A percentile compares a stretch with the other conserved stretches of the same genome.
These are phyloP conservation scores for Limanda limanda DNA, from an alignment of 2,113 vertebrate genomes.

Conservation along the genomic window DNA sequence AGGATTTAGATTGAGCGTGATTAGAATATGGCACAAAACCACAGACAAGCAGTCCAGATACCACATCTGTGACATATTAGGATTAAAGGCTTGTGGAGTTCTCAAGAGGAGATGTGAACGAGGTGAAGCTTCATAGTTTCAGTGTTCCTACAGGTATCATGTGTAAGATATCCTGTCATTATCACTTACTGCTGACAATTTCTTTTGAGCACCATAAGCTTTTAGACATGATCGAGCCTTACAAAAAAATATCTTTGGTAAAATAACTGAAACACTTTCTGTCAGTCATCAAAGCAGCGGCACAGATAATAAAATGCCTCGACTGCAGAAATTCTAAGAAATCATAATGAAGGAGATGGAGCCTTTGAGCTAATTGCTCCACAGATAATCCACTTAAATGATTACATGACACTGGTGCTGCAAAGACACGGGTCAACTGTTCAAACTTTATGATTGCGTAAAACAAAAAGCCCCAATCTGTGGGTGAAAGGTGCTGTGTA, in stretches of 20 bases:
- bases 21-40: conserved; percentile 4
- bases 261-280: not conserved
- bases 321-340: conserved; percentile 15
- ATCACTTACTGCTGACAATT: conserved; percentile 14
- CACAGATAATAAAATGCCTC: conserved; percentile 13
- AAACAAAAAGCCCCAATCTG: not conserved
- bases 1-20: conserved; percentile 21
- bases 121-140: not conserved
- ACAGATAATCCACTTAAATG: conserved; percentile 21
- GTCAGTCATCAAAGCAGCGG: conserved; percentile 7
- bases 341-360: conserved; percentile 18
- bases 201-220: not conserved
- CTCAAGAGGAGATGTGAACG: not conserved
- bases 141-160: not conserved
- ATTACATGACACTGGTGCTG: not conserved
- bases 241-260: not conserved
- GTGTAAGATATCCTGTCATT: not conserved
- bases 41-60: conserved; percentile 3
- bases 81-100: not conserved
- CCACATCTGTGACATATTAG: conserved; percentile 40
- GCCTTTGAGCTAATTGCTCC: conserved; percentile 22
- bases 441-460: conserved; percentile 20
- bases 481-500: not conserved
- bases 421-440: conserved; percentile 15
- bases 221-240: not conserved